phyloP scores from a whole-genome alignment of 2,113 vertebrate genomes.

The Scomber scombrus region DNA sequence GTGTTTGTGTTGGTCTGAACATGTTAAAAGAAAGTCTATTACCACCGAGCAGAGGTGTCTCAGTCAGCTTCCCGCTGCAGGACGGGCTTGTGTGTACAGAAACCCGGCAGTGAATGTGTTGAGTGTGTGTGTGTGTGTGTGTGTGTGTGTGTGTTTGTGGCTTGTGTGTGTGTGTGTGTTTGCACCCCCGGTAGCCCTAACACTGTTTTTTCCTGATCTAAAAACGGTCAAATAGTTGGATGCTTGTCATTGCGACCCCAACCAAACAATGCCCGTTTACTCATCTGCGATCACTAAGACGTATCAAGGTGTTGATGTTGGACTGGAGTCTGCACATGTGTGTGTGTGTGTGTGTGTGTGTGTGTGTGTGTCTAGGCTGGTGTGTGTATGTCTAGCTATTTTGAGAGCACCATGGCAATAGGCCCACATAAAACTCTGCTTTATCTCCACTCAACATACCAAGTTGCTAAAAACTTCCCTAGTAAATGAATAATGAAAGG shows the following conservation, averaged over 20 bases:
- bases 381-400: slow-evolving; percentile 61
- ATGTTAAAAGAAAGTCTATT: slow-evolving; percentile 5
- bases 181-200: not conserved
- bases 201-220: slow-evolving; percentile 38
- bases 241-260: slow-evolving; percentile 12
- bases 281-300: slow-evolving; percentile 32
- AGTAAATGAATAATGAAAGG: slow-evolving; percentile 46
- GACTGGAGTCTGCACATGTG: slow-evolving; percentile 24
- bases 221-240: slow-evolving; percentile 33
- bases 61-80: not conserved
- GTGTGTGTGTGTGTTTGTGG: slow-evolving; percentile 47
- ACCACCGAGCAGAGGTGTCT: slow-evolving; percentile 4
- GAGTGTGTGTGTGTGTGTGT: slow-evolving; percentile 40
- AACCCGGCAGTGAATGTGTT: slow-evolving; percentile 2
- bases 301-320: slow-evolving; percentile 58
- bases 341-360: slow-evolving; percentile 25
- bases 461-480: slow-evolving; percentile 34
- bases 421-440: slow-evolving; percentile 53
- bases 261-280: slow-evolving; percentile 16
- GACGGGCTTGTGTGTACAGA: slow-evolving; percentile 20
- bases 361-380: not conserved
- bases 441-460: slow-evolving; percentile 50
- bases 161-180: slow-evolving; percentile 12
- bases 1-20: slow-evolving; percentile 34
- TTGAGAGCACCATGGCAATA: slow-evolving; percentile 43